These are phyloP conservation scores for Papilio elwesi DNA, from an alignment of 2,888 invertebrate genomes.

Conservation along the genomic window DNA sequence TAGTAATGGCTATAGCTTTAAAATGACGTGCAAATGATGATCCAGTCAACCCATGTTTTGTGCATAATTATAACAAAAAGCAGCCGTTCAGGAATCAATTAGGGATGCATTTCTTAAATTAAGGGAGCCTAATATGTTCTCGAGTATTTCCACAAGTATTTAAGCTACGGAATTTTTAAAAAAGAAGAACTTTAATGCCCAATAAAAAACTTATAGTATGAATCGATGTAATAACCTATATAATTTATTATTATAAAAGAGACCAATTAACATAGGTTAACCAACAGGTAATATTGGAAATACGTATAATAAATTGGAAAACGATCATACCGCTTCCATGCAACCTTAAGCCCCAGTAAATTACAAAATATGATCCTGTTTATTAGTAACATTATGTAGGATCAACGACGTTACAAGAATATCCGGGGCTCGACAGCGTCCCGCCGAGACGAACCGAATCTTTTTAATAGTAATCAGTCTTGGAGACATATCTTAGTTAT, in stretches of 20 bases:
- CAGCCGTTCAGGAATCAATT: too few species aligned
- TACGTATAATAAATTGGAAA: slow-evolving; percentile 18
- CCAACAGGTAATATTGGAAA: slow-evolving; percentile 23
- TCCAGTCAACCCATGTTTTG: too few species aligned
- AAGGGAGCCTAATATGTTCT: too few species aligned
- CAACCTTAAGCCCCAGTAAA: slow-evolving; percentile 4
- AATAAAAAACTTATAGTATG: neutral
- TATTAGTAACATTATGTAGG: neutral
- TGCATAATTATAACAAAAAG: too few species aligned
- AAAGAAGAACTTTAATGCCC: neutral
- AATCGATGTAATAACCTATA: neutral
- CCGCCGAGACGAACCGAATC: neutral
- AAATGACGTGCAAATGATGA: too few species aligned
- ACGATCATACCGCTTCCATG: neutral
- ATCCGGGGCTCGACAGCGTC: neutral
- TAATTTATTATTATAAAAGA: slow-evolving; percentile 13
- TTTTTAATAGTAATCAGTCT: neutral
- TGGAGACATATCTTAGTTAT: too few species aligned
- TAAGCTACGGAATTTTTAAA: neutral
- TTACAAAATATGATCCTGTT: slow-evolving; percentile 19
- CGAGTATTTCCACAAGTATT: too few species aligned
- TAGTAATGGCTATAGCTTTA: too few species aligned
- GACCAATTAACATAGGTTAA: slow-evolving; percentile 25
- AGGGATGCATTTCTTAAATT: too few species aligned
- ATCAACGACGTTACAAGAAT: neutral